Percentiles rank a stretch among this genome's conserved stretches.
Evolutionary conservation across 2,113 vertebrate genomes (phyloP).

Genomic region (Onychostoma macrolepis): DNA sequence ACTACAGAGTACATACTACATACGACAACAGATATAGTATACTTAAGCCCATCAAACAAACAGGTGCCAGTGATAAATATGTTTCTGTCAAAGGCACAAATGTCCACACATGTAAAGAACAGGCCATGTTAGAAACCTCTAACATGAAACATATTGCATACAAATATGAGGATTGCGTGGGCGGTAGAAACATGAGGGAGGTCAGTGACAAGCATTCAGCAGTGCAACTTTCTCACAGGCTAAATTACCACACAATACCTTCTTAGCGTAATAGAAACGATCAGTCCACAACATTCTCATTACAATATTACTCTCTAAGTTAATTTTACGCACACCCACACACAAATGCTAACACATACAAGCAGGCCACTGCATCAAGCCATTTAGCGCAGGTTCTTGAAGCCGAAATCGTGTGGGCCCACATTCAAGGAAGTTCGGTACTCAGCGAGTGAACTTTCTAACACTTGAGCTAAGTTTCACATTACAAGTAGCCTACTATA

Average conservation of each 20-base stretch:
- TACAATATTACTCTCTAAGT: slow-evolving; percentile 20
- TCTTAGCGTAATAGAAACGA: slow-evolving; percentile 23
- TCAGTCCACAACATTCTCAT: slow-evolving; percentile 44
- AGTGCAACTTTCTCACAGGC: slow-evolving; percentile 30
- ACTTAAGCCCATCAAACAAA: not conserved
- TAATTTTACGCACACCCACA: slow-evolving; percentile 19
- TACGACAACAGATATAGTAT: not conserved
- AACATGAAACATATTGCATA: slow-evolving; percentile 1
- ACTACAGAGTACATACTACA: not conserved
- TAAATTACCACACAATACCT: slow-evolving; percentile 22
- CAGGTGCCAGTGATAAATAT: not conserved
- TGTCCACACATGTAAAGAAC: not conserved
- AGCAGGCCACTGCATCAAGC: slow-evolving; percentile 38
- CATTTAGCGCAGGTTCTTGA: slow-evolving; percentile 16
- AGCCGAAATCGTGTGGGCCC: slow-evolving; percentile 20
- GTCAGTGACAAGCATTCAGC: slow-evolving; percentile 27
- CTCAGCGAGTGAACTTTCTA: slow-evolving; percentile 47
- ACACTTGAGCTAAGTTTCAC: slow-evolving; percentile 37
- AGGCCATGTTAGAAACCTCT: not conserved
- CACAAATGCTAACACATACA: not conserved
- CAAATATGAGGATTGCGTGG: not conserved
- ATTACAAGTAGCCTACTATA: slow-evolving; percentile 38
- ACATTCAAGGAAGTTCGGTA: slow-evolving; percentile 29
- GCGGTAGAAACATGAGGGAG: not conserved
- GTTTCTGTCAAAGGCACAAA: not conserved